These are phyloP conservation scores for Charadrius vociferus DNA, from an alignment of 2,113 vertebrate genomes.

Conservation along the genomic window DNA sequence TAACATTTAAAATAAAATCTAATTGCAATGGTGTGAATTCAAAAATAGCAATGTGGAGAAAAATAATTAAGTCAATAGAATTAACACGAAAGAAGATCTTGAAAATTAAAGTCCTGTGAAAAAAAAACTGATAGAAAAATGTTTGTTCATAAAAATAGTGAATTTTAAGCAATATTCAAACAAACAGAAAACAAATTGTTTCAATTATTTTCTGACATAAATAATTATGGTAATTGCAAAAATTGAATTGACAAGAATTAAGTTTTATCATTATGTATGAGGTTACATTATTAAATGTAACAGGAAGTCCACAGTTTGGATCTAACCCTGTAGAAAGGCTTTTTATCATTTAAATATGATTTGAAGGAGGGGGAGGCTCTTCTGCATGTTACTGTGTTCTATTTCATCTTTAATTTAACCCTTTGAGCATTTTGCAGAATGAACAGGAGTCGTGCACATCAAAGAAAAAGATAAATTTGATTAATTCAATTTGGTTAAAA, in stretches of 20 bases:
- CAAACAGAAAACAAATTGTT: slow-evolving; percentile 58
- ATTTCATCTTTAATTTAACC: slow-evolving; percentile 70
- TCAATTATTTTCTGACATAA: slow-evolving; percentile 55
- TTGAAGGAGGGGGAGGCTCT: not conserved
- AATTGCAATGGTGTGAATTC: not conserved
- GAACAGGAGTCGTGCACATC: not conserved
- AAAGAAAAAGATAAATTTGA: slow-evolving; percentile 24
- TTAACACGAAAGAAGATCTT: not conserved
- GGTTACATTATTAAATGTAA: slow-evolving; percentile 65
- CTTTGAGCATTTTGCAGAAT: slow-evolving; percentile 49
- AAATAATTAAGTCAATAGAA: not conserved
- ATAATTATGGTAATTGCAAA: slow-evolving; percentile 49
- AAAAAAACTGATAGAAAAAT: not conserved
- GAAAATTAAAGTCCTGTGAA: not conserved
- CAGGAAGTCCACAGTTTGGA: slow-evolving; percentile 34
- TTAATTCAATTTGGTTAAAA: slow-evolving; percentile 23
- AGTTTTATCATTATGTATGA: slow-evolving; percentile 64
- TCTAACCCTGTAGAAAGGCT: slow-evolving; percentile 34
- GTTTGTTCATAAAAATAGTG: not conserved
- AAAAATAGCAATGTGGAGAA: not conserved
- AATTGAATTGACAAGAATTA: slow-evolving; percentile 62
- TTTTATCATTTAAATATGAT: slow-evolving; percentile 62
- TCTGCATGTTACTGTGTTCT: not conserved
- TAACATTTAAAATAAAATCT: not conserved
- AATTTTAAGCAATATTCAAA: slow-evolving; percentile 10